Conservation (phyloP, 2,888 invertebrate species). For the Ptychoptera albimana region DNA sequence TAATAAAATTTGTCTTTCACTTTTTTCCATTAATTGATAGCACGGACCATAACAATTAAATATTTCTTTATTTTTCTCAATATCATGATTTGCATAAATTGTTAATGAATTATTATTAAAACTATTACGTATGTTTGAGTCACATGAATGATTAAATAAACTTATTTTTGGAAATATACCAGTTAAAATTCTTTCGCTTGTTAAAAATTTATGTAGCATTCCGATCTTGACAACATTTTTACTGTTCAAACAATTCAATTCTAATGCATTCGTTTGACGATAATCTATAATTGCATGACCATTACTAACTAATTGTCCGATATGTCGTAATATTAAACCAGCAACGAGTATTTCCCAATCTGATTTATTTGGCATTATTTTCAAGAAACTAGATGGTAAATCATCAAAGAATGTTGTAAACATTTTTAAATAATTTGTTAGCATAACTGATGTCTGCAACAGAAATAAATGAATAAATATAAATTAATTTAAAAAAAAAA, state of each 20-base stretch:
- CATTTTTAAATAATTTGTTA: slow-evolving; percentile 44
- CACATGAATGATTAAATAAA: slow-evolving; percentile 88
- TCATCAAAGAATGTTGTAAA: slow-evolving; percentile 47
- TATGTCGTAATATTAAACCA: slow-evolving; percentile 52
- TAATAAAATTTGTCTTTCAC: slow-evolving; percentile 44
- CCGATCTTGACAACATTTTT: slow-evolving; percentile 13
- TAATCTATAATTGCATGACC: slow-evolving; percentile 44
- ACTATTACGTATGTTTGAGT: slow-evolving; percentile 61
- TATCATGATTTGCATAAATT: slow-evolving; percentile 48
- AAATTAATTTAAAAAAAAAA: background rate
- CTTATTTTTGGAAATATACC: slow-evolving; percentile 76
- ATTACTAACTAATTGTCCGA: slow-evolving; percentile 63
- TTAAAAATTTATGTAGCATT: slow-evolving; percentile 15
- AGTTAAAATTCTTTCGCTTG: slow-evolving; percentile 42
- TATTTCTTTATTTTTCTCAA: slow-evolving; percentile 52
- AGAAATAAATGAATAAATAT: background rate
- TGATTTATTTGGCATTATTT: slow-evolving; percentile 17
- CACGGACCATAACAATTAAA: slow-evolving; percentile 77
- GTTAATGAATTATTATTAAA: slow-evolving; percentile 55
- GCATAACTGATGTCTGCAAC: slow-evolving; percentile 47
- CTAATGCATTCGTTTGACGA: slow-evolving; percentile 1
- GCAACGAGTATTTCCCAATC: slow-evolving; percentile 40
- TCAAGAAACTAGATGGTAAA: slow-evolving; percentile 25
- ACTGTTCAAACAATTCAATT: background rate
- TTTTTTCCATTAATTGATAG: slow-evolving; percentile 42